Evolutionary conservation across 2,797 vertebrate species (phyloP).

Genomic region (Brachymystax lenok): DNA sequence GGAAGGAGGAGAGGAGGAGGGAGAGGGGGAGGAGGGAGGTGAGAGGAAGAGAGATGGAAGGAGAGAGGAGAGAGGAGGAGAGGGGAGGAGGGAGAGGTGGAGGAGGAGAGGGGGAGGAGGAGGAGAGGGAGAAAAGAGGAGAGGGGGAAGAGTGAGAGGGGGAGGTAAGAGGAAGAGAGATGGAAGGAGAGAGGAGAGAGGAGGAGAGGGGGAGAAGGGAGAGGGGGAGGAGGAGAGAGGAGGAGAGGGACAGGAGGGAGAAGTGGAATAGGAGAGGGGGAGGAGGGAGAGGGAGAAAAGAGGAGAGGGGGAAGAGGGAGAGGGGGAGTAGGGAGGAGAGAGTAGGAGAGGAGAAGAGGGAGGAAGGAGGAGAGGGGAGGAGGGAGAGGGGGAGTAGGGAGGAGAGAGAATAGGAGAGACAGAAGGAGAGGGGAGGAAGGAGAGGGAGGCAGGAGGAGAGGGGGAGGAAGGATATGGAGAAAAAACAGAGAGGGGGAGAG

Average conservation of each 20-base stretch:
- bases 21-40: too few relatives aligned
- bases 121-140: not conserved
- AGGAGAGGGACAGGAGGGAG: not conserved
- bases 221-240: not conserved
- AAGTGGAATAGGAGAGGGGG: not conserved
- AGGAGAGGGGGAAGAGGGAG: not conserved
- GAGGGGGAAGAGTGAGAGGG: not conserved
- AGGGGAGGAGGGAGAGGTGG: not conserved
- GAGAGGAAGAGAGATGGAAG: too few relatives aligned
- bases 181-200: not conserved
- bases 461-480: too few relatives aligned
- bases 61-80: rapidly evolving
- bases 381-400: too few relatives aligned
- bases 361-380: too few relatives aligned
- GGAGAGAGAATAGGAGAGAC: too few relatives aligned
- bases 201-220: rapidly evolving
- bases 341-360: too few relatives aligned
- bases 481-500: not conserved
- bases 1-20: rapidly evolving
- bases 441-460: too few relatives aligned
- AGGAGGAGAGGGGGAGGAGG: too few relatives aligned
- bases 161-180: not conserved
- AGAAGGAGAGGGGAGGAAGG: rapidly evolving
- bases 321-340: too few relatives aligned
- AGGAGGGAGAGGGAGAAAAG: not conserved